phyloP scores from a whole-genome alignment of 2,113 vertebrate species.

The Paraplagusia blochii region DNA sequence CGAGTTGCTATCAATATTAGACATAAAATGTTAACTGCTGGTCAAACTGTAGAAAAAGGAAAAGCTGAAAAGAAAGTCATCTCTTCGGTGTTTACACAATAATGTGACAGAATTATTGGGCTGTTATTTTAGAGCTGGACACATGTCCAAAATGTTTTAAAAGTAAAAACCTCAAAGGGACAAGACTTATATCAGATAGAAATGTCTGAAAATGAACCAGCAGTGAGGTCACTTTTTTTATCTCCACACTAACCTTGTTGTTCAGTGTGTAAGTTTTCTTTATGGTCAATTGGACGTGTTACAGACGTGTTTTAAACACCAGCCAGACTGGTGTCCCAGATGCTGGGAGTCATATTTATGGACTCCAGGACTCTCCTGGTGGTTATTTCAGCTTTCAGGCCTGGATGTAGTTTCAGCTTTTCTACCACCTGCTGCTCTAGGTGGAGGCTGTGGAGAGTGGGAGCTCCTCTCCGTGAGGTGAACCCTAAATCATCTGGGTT shows the following conservation, averaged over 20 bases:
- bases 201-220: not conserved
- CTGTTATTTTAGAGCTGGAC: too few species aligned
- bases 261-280: not conserved
- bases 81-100: not conserved
- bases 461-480: slow-evolving; percentile 33
- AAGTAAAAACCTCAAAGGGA: too few species aligned
- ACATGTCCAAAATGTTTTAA: too few species aligned
- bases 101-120: too few species aligned
- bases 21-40: too few species aligned
- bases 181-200: too few species aligned
- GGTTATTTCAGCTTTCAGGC: slow-evolving; percentile 8
- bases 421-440: slow-evolving; percentile 24
- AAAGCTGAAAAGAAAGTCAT: too few species aligned
- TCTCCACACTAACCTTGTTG: not conserved
- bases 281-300: not conserved
- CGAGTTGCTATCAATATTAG: too few species aligned
- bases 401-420: slow-evolving; percentile 18
- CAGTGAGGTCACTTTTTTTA: not conserved
- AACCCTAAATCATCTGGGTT: slow-evolving; percentile 29
- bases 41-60: not conserved
- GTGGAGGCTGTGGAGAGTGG: slow-evolving; percentile 4
- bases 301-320: not conserved
- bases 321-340: not conserved
- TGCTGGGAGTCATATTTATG: not conserved
- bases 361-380: not conserved